A percentile compares a stretch with the other conserved stretches of the same genome.
phyloP scores from a whole-genome alignment of 2,888 invertebrate species.

The Sinotaia quadrata region DNA sequence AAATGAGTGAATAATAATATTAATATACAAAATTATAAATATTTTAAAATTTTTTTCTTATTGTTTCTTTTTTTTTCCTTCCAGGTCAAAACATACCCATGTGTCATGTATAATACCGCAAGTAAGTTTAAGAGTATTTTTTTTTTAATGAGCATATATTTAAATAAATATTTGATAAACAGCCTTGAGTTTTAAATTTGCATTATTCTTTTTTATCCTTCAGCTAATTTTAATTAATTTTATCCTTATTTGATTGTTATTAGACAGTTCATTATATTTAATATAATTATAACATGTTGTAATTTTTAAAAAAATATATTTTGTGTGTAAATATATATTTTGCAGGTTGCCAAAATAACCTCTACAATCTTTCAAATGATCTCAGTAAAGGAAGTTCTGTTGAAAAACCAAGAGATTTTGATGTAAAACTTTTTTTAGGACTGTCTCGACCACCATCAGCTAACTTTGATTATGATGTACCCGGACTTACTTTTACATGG shows the following conservation, averaged over 20 bases:
- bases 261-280: background rate
- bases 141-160: background rate
- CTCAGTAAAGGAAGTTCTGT: conserved; percentile 2
- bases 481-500: conserved; percentile 1
- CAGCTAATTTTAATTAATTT: background rate
- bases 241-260: background rate
- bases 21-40: background rate
- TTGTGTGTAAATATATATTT: background rate
- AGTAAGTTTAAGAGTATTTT: background rate
- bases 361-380: background rate
- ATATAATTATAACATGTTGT: background rate
- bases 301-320: too few species aligned
- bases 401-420: background rate
- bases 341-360: conserved; percentile 1
- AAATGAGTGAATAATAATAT: too few species aligned
- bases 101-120: background rate
- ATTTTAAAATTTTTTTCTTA: background rate
- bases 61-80: background rate
- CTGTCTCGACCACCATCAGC: too few species aligned
- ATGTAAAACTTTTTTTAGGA: background rate
- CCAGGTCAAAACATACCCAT: background rate
- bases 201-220: background rate
- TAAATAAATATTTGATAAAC: background rate
- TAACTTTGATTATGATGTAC: background rate
- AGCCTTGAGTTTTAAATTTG: background rate